These are phyloP conservation scores for Drosophila borealis DNA, from an alignment of 2,888 invertebrate species.

Conservation along the genomic window DNA sequence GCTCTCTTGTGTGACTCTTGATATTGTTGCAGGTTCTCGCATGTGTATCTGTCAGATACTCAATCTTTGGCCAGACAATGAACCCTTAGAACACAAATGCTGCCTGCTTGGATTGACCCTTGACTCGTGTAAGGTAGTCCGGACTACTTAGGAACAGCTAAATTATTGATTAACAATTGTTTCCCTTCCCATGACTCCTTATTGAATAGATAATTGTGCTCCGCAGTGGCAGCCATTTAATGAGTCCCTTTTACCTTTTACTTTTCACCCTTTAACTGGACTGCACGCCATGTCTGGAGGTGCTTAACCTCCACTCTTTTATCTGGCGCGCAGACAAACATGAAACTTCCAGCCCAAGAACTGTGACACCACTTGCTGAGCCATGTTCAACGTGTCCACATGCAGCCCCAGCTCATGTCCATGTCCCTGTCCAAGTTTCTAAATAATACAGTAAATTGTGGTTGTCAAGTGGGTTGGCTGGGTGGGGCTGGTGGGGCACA, in stretches of 20 bases:
- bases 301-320: constrained; percentile 65
- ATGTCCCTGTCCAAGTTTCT: constrained; percentile 3
- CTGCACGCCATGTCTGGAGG: constrained; percentile 30
- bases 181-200: constrained; percentile 16
- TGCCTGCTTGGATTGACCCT: constrained; percentile 39
- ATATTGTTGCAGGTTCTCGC: constrained; percentile 40
- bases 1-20: constrained; percentile 22
- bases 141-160: constrained; percentile 3
- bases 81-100: constrained; percentile 29
- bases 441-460: constrained; percentile 59
- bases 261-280: constrained; percentile 24
- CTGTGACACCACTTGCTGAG: constrained; percentile 41
- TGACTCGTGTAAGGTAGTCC: constrained; percentile 15
- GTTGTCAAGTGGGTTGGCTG: constrained; percentile 15
- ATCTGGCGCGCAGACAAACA: constrained; percentile 38
- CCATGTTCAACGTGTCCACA: constrained; percentile 17
- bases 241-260: neutral
- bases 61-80: constrained; percentile 57
- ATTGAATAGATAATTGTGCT: neutral
- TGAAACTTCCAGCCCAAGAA: constrained; percentile 35
- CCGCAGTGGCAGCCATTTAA: neutral
- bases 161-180: constrained; percentile 38
- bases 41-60: constrained; percentile 36
- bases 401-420: neutral
- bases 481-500: constrained; percentile 19